Base-by-base conservation (phyloP, 2,888 invertebrate species). In the Helleia helle region DNA sequence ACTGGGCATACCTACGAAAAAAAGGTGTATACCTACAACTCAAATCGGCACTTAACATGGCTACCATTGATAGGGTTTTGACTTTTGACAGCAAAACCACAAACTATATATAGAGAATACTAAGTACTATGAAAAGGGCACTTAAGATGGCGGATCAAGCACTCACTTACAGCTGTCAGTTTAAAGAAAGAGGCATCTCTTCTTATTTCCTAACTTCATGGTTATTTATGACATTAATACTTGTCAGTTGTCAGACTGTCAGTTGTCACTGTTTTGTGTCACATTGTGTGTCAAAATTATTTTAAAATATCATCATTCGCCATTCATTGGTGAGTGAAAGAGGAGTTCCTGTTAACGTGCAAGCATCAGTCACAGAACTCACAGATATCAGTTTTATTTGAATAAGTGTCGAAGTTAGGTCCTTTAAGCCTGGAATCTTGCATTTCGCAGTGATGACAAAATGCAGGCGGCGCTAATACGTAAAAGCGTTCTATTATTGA, bases 391-490 rank as follows among this genome's bases (percentile, higher is more conserved):
- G 71, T 70, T 58, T 61, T 57, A 47, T 58, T 56, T 55, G 59
- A 62, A 59, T 64, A 56, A 52, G 52, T 55, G 52, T 53, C 55
- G 64, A 7, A 18, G 7, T 34, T 18, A 6, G 29, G 18, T 7
- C 4, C 5, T 29, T 15, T 6, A 50, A 65, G 45, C 59, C 53
- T 63, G 66, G 54, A 57, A 67, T 59, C 50, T 62, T 56, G 47
- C 43, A 51, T 53, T 47, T 47, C 48, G 79, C 71, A 76, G 77
- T 81, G 76, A 75, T 68, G 53, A 65, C 74, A 84, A 80, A 80
- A 84, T 84, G 84, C 69, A 74, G 59, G 63, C 72, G 59, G 55
- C 57, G 58, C 63, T 72, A 63, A 64, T 67, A 63, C 68, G 64
- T 57, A 59, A 58, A 56, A 73, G 51, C 56, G 58, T 62, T 61